Conservation (phyloP, 2,888 invertebrate genomes). For the Thymelicus acteon region DNA sequence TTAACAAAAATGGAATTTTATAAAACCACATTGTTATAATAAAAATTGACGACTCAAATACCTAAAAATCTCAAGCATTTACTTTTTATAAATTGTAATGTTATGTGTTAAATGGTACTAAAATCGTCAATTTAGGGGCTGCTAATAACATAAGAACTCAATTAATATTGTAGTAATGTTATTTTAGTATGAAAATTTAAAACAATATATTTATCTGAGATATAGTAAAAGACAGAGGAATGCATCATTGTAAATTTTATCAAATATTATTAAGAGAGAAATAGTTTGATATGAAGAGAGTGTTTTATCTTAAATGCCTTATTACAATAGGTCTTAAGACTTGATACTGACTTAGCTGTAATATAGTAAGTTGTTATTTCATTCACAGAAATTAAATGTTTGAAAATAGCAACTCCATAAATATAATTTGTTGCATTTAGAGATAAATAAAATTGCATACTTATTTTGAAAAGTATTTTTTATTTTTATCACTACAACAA, state of each 20-base stretch:
- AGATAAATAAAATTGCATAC: constrained; percentile 84
- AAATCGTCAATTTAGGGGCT: constrained; percentile 75
- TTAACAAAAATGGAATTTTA: constrained; percentile 11
- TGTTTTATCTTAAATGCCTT: constrained; percentile 84
- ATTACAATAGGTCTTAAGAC: constrained; percentile 82
- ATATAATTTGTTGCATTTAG: constrained; percentile 84
- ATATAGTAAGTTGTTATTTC: constrained; percentile 70
- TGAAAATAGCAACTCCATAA: constrained; percentile 74
- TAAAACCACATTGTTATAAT: constrained; percentile 10
- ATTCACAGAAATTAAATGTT: constrained; percentile 58
- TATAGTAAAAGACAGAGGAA: constrained; percentile 62
- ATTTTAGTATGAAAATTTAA: constrained; percentile 70
- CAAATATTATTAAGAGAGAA: constrained; percentile 67
- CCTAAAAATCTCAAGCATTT: constrained; percentile 18
- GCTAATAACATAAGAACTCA: constrained; percentile 68
- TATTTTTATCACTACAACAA: constrained; percentile 36
- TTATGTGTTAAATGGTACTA: constrained; percentile 29
- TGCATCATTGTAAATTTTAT: constrained; percentile 72
- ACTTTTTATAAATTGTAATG: constrained; percentile 25
- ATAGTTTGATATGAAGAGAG: constrained; percentile 83
- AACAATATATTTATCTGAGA: constrained; percentile 72
- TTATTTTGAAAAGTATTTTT: constrained; percentile 71
- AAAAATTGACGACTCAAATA: constrained; percentile 13
- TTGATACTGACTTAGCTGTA: constrained; percentile 82
- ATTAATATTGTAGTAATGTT: constrained; percentile 68